phyloP scores from a whole-genome alignment of 2,888 invertebrate genomes.

The Idaea biselata region DNA sequence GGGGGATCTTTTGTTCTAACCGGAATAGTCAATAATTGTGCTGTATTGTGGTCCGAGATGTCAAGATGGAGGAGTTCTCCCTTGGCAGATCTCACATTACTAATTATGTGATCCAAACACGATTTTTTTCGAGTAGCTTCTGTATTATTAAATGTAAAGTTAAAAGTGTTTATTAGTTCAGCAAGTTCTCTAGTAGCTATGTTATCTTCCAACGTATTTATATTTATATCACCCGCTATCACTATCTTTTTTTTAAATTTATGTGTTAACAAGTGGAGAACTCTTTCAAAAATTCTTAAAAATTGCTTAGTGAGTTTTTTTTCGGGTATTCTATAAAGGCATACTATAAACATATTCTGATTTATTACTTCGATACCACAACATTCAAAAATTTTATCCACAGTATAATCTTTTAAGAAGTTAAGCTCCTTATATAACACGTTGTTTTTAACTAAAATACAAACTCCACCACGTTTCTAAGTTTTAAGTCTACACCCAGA shows the following conservation, averaged over 20 bases:
- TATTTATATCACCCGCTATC: conserved; percentile 5
- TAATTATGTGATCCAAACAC: too few relatives aligned
- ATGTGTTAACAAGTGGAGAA: neutral
- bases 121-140: too few relatives aligned
- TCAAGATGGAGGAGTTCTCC: too few relatives aligned
- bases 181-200: too few relatives aligned
- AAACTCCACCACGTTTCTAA: conserved; percentile 6
- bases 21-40: too few relatives aligned
- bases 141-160: too few relatives aligned
- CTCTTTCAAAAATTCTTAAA: neutral
- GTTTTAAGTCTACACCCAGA: neutral
- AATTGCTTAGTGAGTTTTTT: neutral
- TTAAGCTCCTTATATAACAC: neutral
- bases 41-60: too few relatives aligned
- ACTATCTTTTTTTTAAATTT: conserved; percentile 7
- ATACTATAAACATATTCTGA: neutral
- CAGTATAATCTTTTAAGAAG: neutral
- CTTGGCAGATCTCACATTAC: too few relatives aligned
- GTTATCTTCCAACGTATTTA: neutral
- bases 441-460: conserved; percentile 4
- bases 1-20: too few relatives aligned
- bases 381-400: neutral
- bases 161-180: too few relatives aligned
- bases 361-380: conserved; percentile 2
- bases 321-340: conserved; percentile 6